Percentiles rank a stretch among this genome's conserved stretches.
Evolutionary conservation across 2,888 invertebrate species (phyloP).

Genomic region (Orthosia gothica): DNA sequence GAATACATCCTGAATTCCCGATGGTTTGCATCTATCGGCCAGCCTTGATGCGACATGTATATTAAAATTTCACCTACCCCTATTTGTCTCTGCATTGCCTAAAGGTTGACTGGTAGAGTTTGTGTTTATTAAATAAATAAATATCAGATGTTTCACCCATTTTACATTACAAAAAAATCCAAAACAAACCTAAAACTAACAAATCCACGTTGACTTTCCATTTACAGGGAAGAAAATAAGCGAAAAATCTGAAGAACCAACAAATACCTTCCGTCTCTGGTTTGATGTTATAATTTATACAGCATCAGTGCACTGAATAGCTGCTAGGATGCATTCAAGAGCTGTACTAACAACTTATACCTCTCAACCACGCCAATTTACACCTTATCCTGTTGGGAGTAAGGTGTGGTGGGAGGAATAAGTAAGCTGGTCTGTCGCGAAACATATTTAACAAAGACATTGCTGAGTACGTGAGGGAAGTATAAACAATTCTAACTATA

Average conservation of each 20-base stretch:
- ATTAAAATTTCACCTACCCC: too few species aligned
- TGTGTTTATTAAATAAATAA: too few species aligned
- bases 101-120: too few species aligned
- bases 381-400: slow-evolving; percentile 29
- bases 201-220: neutral
- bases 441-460: slow-evolving; percentile 69
- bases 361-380: slow-evolving; percentile 15
- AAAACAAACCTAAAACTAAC: neutral
- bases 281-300: slow-evolving; percentile 53
- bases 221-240: slow-evolving; percentile 2
- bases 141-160: too few species aligned
- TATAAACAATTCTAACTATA: slow-evolving; percentile 64
- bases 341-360: slow-evolving; percentile 21
- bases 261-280: slow-evolving; percentile 23
- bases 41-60: too few species aligned
- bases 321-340: slow-evolving; percentile 61
- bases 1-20: too few species aligned
- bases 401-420: neutral
- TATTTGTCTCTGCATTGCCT: too few species aligned
- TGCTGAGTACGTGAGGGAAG: slow-evolving; percentile 61
- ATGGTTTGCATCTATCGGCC: too few species aligned
- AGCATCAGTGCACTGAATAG: slow-evolving; percentile 47
- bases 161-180: too few species aligned
- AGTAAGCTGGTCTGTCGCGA: slow-evolving; percentile 33
- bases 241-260: slow-evolving; percentile 25